Conservation (phyloP, 2,888 invertebrate genomes). For the Tachina fera region DNA sequence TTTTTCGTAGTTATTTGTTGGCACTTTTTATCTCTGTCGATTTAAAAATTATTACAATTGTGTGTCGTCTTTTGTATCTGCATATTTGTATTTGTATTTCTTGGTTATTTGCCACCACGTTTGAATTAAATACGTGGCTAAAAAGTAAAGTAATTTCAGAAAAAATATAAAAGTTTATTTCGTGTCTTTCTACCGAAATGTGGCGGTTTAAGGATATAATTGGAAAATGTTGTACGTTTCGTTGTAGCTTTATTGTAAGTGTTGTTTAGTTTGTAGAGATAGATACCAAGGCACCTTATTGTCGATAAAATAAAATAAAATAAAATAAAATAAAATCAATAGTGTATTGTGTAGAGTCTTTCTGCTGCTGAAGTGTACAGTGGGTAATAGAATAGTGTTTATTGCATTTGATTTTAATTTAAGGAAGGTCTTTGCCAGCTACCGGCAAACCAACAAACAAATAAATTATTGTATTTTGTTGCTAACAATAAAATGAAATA, state of each 20-base stretch:
- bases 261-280: constrained; percentile 2
- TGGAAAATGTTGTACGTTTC: background rate
- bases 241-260: constrained; percentile 1
- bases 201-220: constrained; percentile 13
- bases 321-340: constrained; percentile 69
- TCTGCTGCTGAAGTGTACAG: constrained; percentile 12
- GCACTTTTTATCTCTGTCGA: constrained; percentile 42
- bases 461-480: constrained; percentile 14
- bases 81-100: background rate
- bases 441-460: background rate
- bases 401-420: background rate
- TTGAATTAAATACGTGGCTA: constrained; percentile 45
- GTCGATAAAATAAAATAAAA: constrained; percentile 44
- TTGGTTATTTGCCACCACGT: constrained; percentile 19
- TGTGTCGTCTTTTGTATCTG: background rate
- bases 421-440: background rate
- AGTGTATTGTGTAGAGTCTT: constrained; percentile 39
- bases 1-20: constrained; percentile 29
- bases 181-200: background rate
- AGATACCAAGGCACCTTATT: constrained; percentile 40
- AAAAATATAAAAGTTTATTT: constrained; percentile 17
- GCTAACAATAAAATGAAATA: constrained; percentile 19
- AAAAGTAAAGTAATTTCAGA: constrained; percentile 18
- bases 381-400: constrained; percentile 18
- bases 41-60: constrained; percentile 32